These are phyloP conservation scores for Strongylocentrotus purpuratus DNA, from an alignment of 35 echinoderm and acorn worm species.

Conservation along the genomic window DNA sequence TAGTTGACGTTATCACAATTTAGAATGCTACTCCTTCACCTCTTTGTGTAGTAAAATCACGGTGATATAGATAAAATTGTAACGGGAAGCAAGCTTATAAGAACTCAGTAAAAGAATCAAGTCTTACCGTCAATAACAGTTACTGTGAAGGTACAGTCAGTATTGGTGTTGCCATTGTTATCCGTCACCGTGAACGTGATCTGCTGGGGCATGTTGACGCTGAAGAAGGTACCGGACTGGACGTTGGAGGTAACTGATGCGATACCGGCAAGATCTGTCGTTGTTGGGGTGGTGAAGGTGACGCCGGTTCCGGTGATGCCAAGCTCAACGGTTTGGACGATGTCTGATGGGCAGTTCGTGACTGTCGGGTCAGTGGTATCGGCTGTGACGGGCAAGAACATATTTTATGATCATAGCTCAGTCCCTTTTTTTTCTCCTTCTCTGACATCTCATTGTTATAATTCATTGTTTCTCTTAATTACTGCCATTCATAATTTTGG, in stretches of 20 bases:
- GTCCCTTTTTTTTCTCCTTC: no score
- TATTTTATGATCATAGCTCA: not conserved
- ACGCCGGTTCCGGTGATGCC: not conserved
- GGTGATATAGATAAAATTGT: no score
- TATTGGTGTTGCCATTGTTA: not conserved
- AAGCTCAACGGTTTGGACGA: conserved; percentile 45
- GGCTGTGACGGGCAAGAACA: not conserved
- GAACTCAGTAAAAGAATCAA: no score
- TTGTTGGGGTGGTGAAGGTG: conserved; percentile 20
- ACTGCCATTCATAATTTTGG: not conserved
- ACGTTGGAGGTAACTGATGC: not conserved
- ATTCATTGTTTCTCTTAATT: not conserved
- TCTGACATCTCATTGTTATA: no score
- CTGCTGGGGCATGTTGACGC: not conserved
- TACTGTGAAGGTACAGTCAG: conserved; percentile 2
- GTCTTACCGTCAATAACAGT: not conserved
- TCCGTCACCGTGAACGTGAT: not conserved
- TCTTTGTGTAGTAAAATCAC: no score
- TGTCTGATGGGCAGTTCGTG: not conserved
- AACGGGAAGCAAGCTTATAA: no score
- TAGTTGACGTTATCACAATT: no score
- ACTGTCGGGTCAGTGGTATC: conserved; percentile 1
- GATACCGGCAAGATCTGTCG: conserved; percentile 8
- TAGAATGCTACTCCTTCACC: no score
- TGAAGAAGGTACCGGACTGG: conserved; percentile 36